Evolutionary conservation across 2,888 invertebrate species (phyloP).

Genomic region (Chymomyza caudatula): DNA sequence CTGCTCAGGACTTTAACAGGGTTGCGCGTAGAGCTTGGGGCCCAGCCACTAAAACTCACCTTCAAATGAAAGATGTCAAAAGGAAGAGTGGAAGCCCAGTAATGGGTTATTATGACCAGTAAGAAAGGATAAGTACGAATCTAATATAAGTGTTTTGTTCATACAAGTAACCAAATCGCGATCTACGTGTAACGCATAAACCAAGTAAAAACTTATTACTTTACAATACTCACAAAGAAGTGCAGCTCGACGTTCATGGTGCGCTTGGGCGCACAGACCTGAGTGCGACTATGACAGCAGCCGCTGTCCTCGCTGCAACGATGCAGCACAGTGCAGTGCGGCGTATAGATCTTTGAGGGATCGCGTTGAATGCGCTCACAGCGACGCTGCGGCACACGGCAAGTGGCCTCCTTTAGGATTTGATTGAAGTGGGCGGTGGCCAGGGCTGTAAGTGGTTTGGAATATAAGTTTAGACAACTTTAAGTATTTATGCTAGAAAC

Average conservation of each 20-base stretch:
- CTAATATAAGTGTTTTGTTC: too few species aligned
- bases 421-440: slow-evolving; percentile 72
- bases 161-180: too few species aligned
- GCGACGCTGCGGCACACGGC: slow-evolving; percentile 83
- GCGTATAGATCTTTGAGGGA: slow-evolving; percentile 86
- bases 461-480: background rate
- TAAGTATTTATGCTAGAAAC: background rate
- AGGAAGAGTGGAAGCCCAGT: too few species aligned
- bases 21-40: too few species aligned
- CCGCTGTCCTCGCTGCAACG: slow-evolving; percentile 93
- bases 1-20: too few species aligned
- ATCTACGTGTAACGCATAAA: background rate
- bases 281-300: slow-evolving; percentile 86
- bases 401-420: slow-evolving; percentile 67
- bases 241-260: slow-evolving; percentile 85
- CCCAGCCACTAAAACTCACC: too few species aligned
- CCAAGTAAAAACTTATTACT: background rate
- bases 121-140: too few species aligned
- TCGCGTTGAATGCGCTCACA: slow-evolving; percentile 84
- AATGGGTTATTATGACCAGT: too few species aligned
- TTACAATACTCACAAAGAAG: slow-evolving; percentile 86
- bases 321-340: slow-evolving; percentile 91
- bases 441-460: slow-evolving; percentile 52
- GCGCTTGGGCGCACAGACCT: slow-evolving; percentile 88
- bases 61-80: too few species aligned